Evolutionary conservation across 2,113 vertebrate species (phyloP), one percentile per base, ranked within the genome.

Genomic region (Thunnus thynnus): DNA sequence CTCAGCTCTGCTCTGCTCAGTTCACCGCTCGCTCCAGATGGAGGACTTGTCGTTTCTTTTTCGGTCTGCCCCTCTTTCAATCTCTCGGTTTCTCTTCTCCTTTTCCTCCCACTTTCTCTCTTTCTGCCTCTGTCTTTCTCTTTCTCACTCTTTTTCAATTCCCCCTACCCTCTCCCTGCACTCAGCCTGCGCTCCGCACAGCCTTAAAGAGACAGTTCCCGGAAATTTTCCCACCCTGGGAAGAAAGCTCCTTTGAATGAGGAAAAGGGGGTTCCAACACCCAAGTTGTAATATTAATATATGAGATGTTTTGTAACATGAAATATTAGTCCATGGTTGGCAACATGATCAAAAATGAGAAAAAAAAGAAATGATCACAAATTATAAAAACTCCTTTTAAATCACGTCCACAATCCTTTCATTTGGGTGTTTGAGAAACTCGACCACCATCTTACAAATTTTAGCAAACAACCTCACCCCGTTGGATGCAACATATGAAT

Each of bases 191-290:
- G 67, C 81, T 87, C 69, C 75, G 69, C 86, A 80, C 86, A 86
- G 84, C 88, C 91, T 95, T 95, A 95, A 95, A 95, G 94, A 94
- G 93, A 94, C 95, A 95, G 92, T 90, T 93, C 85, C 85, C 68
- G 76, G 91, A 92, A 88, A 92, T 84, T 76, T 93, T 91, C 90
- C 88, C 88, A 88, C 85, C 82, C 85, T 82, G 66, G 69, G 82
- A 86, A 85, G 78, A 88, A 94, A 89, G 72, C 13, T 61, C 62
- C 82, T 93, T 92, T 82, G 80, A 89, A 76, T 68, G 72, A 79
- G 80, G 72, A 86, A 83, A 82, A 47, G 32, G 67, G n/a, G 75
- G 70, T 69, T 92, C 79, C 78, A 89, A 85, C 78, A 89, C 56
- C 69, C 69, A 72, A 66, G 17, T 14, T 63, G 83, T 80, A 61